Evolutionary conservation across 1,140 invertebrate species (phyloP), one percentile per base, ranked within the genome.

Genomic region (Listronotus oregonensis): DNA sequence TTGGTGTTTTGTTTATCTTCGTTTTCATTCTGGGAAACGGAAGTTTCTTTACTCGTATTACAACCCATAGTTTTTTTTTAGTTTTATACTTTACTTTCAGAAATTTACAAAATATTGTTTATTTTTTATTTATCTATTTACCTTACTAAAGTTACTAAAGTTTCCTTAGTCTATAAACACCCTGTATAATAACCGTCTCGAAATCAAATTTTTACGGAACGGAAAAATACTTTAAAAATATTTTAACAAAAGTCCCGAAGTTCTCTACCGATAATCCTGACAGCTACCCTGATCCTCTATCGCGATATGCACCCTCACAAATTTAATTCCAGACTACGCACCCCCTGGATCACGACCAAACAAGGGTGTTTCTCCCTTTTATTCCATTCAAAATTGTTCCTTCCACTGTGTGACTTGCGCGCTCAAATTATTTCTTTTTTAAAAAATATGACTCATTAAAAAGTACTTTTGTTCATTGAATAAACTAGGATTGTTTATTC

Each of bases 1-100:
- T 62, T 52, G 50, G 31, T 44, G 12, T 63, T 70, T 64, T 27
- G 21, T 27, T 27, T 27, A 5, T 27, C 21, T 5, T 70, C 58
- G n/a, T 70, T 58, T 17, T 50, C 63, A 51, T 58, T 66, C 52
- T 71, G 64, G 11, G 21, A 18, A 42, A 50, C n/a, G n/a, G n/a
- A n/a, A n/a, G n/a, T n/a, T n/a, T n/a, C 74, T 59, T 76, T 74
- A 46, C 74, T 76, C n/a, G n/a, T n/a, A n/a, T 76, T 76, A 46
- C 74, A 76, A 40, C 74, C 74, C 74, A 76, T 75, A 15, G 8
- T 21, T 18, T 10, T 21, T 21, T 50, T 11, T 11, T 3, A 1
- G 3, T 27, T 5, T 50, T 21, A n/a, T n/a, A n/a, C n/a, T n/a
- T n/a, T n/a, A n/a, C 27, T 50, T 31, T 2, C 12, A 17, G n/a